Percentiles rank a stretch among this genome's conserved stretches.
phyloP scores from a whole-genome alignment of 2,797 vertebrate species.

The Gobio occitaniae region DNA sequence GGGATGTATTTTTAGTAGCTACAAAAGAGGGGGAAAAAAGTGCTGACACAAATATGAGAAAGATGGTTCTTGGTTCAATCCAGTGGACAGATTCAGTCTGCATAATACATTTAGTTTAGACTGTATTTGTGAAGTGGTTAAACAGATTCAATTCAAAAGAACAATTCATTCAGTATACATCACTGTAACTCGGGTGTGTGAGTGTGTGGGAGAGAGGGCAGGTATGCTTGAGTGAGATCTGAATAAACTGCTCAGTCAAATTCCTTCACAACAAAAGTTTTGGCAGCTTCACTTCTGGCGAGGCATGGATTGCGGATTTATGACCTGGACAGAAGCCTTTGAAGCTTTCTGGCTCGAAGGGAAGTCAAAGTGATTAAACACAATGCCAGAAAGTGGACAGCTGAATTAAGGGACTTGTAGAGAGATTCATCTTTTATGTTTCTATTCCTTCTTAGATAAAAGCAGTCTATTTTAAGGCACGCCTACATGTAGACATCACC shows the following conservation, averaged over 20 bases:
- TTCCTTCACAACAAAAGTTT: neutral
- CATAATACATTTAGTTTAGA: too few species aligned
- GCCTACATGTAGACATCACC: neutral
- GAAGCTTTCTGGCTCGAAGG: neutral
- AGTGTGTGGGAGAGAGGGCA: neutral
- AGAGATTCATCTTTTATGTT: neutral
- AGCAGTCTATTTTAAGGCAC: neutral
- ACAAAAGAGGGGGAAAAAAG: neutral
- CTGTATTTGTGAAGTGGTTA: too few species aligned
- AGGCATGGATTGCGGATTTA: neutral
- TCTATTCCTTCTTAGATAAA: neutral
- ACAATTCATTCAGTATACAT: neutral
- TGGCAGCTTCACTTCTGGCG: neutral
- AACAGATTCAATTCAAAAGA: too few species aligned
- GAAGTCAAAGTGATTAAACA: conserved; percentile 5
- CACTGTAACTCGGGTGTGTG: neutral
- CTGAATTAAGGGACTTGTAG: neutral
- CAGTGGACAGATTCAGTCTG: neutral
- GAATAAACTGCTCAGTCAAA: neutral
- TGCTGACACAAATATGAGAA: neutral
- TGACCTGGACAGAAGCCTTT: neutral
- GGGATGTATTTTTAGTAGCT: neutral
- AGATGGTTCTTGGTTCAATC: neutral
- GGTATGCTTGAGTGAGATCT: neutral
- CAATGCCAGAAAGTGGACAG: neutral